phyloP scores from a whole-genome alignment of 2,113 vertebrate genomes.

The Microtus montanus region DNA sequence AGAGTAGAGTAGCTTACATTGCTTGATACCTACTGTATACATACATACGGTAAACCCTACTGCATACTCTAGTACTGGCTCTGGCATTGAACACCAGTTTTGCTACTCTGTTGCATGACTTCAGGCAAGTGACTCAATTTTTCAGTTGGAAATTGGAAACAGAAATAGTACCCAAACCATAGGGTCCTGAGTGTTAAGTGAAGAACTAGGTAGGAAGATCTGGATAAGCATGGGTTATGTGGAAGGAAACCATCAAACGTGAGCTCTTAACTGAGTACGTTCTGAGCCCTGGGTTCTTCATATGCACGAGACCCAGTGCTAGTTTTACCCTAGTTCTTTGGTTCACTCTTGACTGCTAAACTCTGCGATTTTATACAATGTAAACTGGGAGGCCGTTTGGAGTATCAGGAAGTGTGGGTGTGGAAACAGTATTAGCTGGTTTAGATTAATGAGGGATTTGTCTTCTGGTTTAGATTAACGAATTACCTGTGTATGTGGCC shows the following conservation, averaged over 20 bases:
- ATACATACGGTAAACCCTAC: not conserved
- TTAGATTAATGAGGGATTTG: not conserved
- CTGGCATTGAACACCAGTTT: not conserved
- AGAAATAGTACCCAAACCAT: not conserved
- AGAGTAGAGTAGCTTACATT: not conserved
- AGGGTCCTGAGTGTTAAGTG: not conserved
- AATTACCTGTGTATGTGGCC: not conserved
- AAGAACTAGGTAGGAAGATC: not conserved
- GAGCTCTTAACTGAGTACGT: not conserved
- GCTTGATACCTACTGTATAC: not conserved
- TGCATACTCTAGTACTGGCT: not conserved
- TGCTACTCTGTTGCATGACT: not conserved
- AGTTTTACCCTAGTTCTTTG: not conserved
- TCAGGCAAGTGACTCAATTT: slow-evolving; percentile 17
- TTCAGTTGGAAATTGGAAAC: not conserved
- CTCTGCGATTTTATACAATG: slow-evolving; percentile 21
- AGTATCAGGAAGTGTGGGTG: not conserved
- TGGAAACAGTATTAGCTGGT: not conserved
- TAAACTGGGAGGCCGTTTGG: not conserved
- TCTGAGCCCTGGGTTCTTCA: not conserved
- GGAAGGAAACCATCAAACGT: not conserved
- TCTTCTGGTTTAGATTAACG: not conserved
- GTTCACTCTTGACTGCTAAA: not conserved
- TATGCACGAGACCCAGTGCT: not conserved
- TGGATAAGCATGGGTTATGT: not conserved